phyloP scores from a whole-genome alignment of 2,797 vertebrate species.

The Aselliscus stoliczkanus region DNA sequence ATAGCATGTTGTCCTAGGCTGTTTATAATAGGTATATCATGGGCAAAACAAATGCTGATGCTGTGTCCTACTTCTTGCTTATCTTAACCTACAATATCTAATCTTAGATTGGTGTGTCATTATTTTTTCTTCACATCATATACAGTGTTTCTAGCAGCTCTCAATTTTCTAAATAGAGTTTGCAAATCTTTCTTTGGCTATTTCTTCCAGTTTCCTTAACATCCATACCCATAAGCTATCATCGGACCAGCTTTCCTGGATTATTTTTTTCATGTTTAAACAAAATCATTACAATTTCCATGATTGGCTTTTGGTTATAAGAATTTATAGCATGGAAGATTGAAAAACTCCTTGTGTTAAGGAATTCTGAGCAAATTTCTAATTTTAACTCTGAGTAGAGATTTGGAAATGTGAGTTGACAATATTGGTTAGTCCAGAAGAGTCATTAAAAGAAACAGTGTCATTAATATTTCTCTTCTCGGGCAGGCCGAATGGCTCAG shows the following conservation, averaged over 20 bases:
- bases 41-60: neutral
- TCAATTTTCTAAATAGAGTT: neutral
- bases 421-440: neutral
- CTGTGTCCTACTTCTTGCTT: neutral
- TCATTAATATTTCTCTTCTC: conserved; percentile 2
- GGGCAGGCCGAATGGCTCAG: too few species aligned
- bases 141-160: neutral
- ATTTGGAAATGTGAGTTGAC: conserved; percentile 35
- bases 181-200: neutral
- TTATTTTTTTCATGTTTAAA: neutral
- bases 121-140: neutral
- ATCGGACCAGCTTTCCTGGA: neutral
- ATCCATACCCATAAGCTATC: too few species aligned
- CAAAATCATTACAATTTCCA: neutral
- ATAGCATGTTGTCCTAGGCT: neutral
- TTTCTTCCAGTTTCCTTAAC: too few species aligned
- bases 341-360: neutral
- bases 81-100: neutral
- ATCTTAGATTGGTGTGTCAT: neutral
- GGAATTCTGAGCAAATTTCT: conserved; percentile 24
- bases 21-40: neutral
- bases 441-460: conserved; percentile 25
- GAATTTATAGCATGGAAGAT: neutral
- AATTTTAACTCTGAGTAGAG: neutral
- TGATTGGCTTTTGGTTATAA: neutral